Base-by-base conservation (phyloP, 2,113 vertebrate genomes). In the Machaerirhynchus nigripectus region DNA sequence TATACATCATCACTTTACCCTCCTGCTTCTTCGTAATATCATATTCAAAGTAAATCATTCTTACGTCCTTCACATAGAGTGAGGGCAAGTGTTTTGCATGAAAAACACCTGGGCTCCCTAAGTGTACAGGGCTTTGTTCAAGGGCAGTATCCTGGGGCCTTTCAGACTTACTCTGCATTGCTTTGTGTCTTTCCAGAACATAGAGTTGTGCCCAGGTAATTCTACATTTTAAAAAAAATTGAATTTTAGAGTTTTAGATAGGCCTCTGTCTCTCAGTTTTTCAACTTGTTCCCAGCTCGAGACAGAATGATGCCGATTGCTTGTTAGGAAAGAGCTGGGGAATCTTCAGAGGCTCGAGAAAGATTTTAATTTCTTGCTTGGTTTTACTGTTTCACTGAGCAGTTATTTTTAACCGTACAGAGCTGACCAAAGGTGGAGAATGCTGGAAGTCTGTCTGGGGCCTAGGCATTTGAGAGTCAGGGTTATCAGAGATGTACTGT, bases 281-380 rank as follows among this genome's bases (percentile, higher is more conserved):
- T 81, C 47, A 46, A 0, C 21, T 55, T 87, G 30, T 89, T 52
- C 13, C 17, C 39, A 20, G 40, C 8, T 81, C 0, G 0, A 27
- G 61, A 64, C 27, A 64, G 52, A 81, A 61, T 15, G 9, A 18
- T 65, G 26, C 23, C 35, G 40, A 61, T 74, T 75, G 20, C 26
- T 67, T 70, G 15, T 81, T 78, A 59, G 33, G 47, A n/a, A 55
- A 30, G 52, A 42, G 47, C 1, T 76, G 35, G 3, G 28, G 15
- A 42, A 27, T 65, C 47, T 42, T 69, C 46, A 40, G 40, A 46
- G 15, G 22, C n/a, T 15, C n/a, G 15, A 75, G 40, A 26, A 80
- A 39, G 2, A 18, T 15, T 46, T 20, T 16, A 21, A 2, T 7
- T n/a, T 13, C 15, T 83, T 56, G 15, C 15, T 74, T 76, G 50